phyloP scores from a whole-genome alignment of 2,113 vertebrate species.

The Martes martes region DNA sequence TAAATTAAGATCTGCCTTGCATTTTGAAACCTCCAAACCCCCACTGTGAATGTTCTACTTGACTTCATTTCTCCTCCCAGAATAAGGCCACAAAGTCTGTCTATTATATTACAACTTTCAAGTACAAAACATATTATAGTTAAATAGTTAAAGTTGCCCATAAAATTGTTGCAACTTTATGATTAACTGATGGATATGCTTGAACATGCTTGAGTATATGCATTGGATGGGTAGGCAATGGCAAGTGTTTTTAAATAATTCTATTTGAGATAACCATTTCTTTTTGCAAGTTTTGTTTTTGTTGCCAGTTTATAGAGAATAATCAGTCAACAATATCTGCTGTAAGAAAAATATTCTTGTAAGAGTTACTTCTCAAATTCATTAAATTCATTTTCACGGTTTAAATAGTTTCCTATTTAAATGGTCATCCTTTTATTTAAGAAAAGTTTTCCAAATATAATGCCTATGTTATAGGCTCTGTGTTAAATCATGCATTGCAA shows the following conservation, averaged over 20 bases:
- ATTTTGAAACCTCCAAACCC: neutral
- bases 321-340: neutral
- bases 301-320: neutral
- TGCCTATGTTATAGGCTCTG: neutral
- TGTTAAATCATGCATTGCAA: conserved; percentile 29
- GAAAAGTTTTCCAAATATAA: neutral
- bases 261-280: neutral
- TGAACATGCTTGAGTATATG: neutral
- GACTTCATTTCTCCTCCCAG: neutral
- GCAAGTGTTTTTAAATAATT: neutral
- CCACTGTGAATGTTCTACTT: neutral
- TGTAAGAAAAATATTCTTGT: neutral
- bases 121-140: neutral
- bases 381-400: neutral
- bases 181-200: neutral
- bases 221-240: neutral
- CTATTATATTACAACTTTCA: neutral
- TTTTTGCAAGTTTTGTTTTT: neutral
- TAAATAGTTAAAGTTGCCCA: neutral
- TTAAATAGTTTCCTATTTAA: neutral
- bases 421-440: neutral
- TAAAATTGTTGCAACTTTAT: neutral
- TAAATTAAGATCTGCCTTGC: neutral
- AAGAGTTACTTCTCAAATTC: neutral
- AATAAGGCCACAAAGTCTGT: neutral